Conservation (phyloP, 2,113 vertebrate species). For the Larimichthys crocea region DNA sequence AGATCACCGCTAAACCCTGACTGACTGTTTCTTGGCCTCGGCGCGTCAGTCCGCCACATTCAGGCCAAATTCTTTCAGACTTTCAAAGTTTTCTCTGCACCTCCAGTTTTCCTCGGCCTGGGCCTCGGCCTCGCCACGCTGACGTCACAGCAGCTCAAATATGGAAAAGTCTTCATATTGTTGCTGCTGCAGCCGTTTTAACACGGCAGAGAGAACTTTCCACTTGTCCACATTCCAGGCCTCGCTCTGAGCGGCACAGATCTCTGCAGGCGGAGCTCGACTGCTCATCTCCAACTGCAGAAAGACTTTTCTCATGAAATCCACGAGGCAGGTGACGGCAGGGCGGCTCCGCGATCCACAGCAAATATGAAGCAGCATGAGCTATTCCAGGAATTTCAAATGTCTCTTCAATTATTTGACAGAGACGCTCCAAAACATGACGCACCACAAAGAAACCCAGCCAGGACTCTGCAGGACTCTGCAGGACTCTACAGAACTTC, state of each 20-base stretch:
- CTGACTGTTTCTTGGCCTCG: constrained; percentile 13
- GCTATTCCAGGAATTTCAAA: constrained; percentile 70
- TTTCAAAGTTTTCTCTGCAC: constrained; percentile 15
- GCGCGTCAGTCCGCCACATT: background rate
- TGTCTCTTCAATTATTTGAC: constrained; percentile 58
- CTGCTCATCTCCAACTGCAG: constrained; percentile 17
- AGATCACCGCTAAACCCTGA: constrained; percentile 26
- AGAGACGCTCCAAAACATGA: constrained; percentile 69
- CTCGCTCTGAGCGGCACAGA: constrained; percentile 61
- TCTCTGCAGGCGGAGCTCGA: constrained; percentile 7
- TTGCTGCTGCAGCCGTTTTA: constrained; percentile 72
- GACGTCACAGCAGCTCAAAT: constrained; percentile 62
- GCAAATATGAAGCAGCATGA: constrained; percentile 47
- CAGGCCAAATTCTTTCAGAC: constrained; percentile 2
- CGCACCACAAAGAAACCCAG: constrained; percentile 26
- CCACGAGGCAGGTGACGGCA: constrained; percentile 39
- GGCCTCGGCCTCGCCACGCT: constrained; percentile 30
- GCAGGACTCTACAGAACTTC: no score
- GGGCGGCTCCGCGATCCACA: constrained; percentile 20
- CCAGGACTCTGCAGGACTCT: constrained; percentile 12
- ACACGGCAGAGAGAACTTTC: constrained; percentile 81
- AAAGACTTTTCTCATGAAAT: constrained; percentile 37
- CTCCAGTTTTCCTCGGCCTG: constrained; percentile 20
- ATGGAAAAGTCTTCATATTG: constrained; percentile 78
- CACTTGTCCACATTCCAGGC: constrained; percentile 78